Evolutionary conservation across 2,888 invertebrate species (phyloP).

Genomic region (Drosophila pullipes): DNA sequence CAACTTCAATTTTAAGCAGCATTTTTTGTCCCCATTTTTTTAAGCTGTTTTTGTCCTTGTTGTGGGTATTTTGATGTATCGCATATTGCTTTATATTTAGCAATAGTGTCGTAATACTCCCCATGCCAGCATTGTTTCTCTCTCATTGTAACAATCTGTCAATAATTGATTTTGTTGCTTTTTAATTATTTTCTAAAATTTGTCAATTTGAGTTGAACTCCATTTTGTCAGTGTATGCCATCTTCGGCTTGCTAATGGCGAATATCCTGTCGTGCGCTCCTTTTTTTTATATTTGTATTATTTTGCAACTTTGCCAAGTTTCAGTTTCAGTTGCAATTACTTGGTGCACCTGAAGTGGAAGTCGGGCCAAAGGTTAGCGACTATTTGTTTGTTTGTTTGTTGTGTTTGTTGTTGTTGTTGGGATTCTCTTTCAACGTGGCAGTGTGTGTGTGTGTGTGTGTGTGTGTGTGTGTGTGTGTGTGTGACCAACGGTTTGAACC

Average conservation of each 20-base stretch:
- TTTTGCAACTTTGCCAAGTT: slow-evolving; percentile 72
- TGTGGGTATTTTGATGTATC: neutral
- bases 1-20: slow-evolving; percentile 48
- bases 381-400: slow-evolving; percentile 72
- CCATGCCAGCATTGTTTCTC: no score
- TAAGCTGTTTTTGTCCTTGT: neutral
- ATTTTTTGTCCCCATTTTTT: slow-evolving; percentile 17
- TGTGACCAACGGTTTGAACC: slow-evolving; percentile 26
- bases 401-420: slow-evolving; percentile 33
- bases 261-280: neutral
- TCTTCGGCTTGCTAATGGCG: neutral
- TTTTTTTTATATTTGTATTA: slow-evolving; percentile 14
- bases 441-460: slow-evolving; percentile 19
- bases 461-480: slow-evolving; percentile 20
- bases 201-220: neutral
- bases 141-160: neutral
- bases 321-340: slow-evolving; percentile 77
- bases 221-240: neutral
- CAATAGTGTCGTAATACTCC: no score
- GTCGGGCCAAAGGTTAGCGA: slow-evolving; percentile 70
- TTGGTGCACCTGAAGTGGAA: slow-evolving; percentile 77
- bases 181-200: neutral
- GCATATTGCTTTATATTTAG: fast-evolving
- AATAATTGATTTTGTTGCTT: neutral
- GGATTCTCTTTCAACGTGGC: neutral